Evolutionary conservation across 1,140 invertebrate species (phyloP).

Genomic region (Bombus difficillimus): DNA sequence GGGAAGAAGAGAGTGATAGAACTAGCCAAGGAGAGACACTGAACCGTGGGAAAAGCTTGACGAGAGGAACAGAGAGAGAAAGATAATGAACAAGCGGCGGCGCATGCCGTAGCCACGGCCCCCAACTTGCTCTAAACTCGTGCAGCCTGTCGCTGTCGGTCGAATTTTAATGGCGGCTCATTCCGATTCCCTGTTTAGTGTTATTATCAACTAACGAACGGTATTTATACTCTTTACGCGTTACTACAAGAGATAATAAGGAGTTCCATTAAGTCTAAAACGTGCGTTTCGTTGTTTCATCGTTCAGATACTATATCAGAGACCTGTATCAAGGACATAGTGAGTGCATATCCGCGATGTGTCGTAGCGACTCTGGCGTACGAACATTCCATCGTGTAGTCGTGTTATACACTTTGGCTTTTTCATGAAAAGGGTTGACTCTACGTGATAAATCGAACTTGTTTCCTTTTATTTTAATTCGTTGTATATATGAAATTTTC

Average conservation of each 20-base stretch:
- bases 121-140: conserved; percentile 70
- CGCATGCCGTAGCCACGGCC: conserved; percentile 70
- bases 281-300: conserved; percentile 7
- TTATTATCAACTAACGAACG: conserved; percentile 75
- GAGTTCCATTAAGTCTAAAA: conserved; percentile 7
- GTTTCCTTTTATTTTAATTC: neutral
- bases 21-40: conserved; percentile 32
- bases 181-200: conserved; percentile 72
- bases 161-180: conserved; percentile 81
- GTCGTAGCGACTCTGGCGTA: conserved; percentile 63
- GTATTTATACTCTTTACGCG: conserved; percentile 37
- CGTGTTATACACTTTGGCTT: conserved; percentile 45
- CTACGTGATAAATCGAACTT: conserved; percentile 17
- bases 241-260: conserved; percentile 1
- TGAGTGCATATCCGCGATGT: conserved; percentile 75
- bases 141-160: conserved; percentile 69
- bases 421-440: conserved; percentile 50
- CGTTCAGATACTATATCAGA: conserved; percentile 7
- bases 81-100: conserved; percentile 63
- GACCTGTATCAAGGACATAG: conserved; percentile 61
- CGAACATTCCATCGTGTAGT: conserved; percentile 57
- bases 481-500: neutral
- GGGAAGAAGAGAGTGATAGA: conserved; percentile 40
- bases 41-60: conserved; percentile 47
- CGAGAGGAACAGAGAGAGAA: conserved; percentile 34